Percentiles rank a stretch among this genome's conserved stretches.
phyloP scores from a whole-genome alignment of 2,113 vertebrate species.

The Larimichthys crocea region DNA sequence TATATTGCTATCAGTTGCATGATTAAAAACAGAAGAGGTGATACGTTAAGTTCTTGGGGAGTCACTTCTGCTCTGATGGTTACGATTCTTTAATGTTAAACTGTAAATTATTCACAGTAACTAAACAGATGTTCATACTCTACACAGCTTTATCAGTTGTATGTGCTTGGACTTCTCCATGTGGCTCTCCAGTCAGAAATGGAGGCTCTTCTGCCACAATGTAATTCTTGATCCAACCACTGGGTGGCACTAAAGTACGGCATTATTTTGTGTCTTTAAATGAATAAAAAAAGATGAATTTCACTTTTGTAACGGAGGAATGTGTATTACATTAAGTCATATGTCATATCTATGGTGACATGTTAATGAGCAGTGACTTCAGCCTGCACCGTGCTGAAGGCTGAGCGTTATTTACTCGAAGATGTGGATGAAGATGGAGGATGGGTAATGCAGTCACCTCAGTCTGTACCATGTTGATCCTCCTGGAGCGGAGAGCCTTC shows the following conservation, averaged over 20 bases:
- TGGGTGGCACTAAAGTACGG: neutral
- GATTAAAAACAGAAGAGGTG: neutral
- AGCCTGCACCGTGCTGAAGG: conserved; percentile 37
- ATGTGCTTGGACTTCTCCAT: neutral
- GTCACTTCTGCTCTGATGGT: neutral
- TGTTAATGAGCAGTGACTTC: conserved; percentile 42
- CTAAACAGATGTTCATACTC: neutral
- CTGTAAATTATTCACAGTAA: neutral
- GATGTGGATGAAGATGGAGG: conserved; percentile 78
- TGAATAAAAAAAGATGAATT: neutral
- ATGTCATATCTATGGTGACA: conserved; percentile 3
- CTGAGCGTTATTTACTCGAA: conserved; percentile 46
- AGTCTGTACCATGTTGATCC: conserved; percentile 99
- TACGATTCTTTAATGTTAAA: neutral
- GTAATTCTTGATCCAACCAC: conserved; percentile 1
- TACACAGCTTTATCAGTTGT: neutral
- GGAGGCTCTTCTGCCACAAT: neutral
- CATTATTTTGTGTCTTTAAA: neutral
- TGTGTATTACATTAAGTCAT: neutral
- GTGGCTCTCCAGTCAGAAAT: neutral
- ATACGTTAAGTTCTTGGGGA: neutral
- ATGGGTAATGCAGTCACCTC: conserved; percentile 91
- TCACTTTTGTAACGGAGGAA: neutral
- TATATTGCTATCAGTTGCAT: neutral
- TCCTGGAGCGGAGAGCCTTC: conserved; percentile 95